Evolutionary conservation across 2,113 vertebrate species (phyloP).

Genomic region (Cynopterus brachyotis): DNA sequence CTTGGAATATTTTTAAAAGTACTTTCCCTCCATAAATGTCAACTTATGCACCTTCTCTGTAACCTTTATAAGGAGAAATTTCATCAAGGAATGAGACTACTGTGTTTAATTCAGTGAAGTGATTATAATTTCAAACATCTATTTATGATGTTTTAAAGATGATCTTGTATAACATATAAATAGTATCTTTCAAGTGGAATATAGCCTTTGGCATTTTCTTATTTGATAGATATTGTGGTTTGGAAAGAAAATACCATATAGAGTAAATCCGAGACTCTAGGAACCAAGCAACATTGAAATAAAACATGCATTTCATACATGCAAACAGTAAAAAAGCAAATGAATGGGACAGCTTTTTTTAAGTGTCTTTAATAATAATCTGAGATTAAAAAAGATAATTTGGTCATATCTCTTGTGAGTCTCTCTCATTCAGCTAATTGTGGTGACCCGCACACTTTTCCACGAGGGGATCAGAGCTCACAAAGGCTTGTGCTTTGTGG

Average conservation of each 20-base stretch:
- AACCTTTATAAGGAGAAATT: constrained; percentile 50
- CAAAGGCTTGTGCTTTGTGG: not conserved
- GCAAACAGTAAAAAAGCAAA: not conserved
- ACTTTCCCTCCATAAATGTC: constrained; percentile 32
- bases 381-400: not conserved
- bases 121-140: constrained; percentile 9
- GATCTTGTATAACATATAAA: not conserved
- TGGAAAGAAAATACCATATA: not conserved
- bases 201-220: constrained; percentile 39
- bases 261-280: not conserved
- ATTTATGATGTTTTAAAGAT: not conserved
- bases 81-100: not conserved
- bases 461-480: not conserved
- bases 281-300: not conserved
- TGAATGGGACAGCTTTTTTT: not conserved
- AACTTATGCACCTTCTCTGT: constrained; percentile 34
- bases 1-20: constrained; percentile 46
- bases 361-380: constrained; percentile 5
- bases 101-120: constrained; percentile 25
- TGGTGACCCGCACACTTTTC: not conserved
- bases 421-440: not conserved
- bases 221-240: not conserved
- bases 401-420: not conserved
- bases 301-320: not conserved
- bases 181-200: not conserved